Base-by-base conservation (phyloP, 2,888 invertebrate species). In the Zeuzera pyrina region DNA sequence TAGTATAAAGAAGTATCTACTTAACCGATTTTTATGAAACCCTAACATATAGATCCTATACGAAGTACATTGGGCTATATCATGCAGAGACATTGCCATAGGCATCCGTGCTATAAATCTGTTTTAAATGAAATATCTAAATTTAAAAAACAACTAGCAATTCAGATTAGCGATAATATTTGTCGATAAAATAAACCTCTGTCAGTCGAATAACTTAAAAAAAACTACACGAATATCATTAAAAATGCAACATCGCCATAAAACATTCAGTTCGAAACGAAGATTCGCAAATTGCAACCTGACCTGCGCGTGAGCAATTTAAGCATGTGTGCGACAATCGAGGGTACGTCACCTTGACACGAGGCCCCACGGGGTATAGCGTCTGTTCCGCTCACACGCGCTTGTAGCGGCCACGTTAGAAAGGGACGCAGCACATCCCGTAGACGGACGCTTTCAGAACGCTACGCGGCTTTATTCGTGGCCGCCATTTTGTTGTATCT, bases 361-460 rank as follows among this genome's bases (percentile, higher is more conserved):
- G 69, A 69, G 64, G 76, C 77, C 72, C 72, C 66, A 56, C 70
- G 57, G 70, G 74, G 71, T 67, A 63, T 55, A 12, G 28, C 43
- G 12, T 25, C 58, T 51, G 35, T 72, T 73, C 48, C 60, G 37
- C 42, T 76, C 68, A 13, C 52, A 42, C 66, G 24, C 38, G 35
- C 34, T 38, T 66, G 69, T 69, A 72, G 67, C 67, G 38, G 43
- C 45, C 31, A 43, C 29, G 65, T 77, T 38, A 39, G 65, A 53
- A 77, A 77, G 49, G 43, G 55, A 12, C 24, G 15, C 21, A 10
- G 43, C 22, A 35, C 49, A 42, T 49, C 53, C 61, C 77, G 79
- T 77, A 78, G 77, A 76, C 64, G 42, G 62, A 71, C 74, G 79
- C 79, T 81, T 81, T 79, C 79, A 74, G 79, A 77, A 70, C 64